Conservation (phyloP, 2,797 vertebrate species). For the Fringilla coelebs region DNA sequence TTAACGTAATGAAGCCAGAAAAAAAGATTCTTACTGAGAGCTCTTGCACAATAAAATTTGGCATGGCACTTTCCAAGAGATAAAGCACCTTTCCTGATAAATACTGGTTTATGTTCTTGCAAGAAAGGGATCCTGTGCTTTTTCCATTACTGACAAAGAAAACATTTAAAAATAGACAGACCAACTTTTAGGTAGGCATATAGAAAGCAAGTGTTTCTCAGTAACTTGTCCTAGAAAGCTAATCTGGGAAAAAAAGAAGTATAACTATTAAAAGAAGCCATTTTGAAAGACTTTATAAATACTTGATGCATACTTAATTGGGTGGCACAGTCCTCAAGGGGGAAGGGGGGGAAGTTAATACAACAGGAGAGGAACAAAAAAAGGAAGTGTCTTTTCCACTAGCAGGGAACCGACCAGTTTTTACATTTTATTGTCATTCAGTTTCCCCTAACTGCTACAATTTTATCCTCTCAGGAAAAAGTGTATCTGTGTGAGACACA, state of each 20-base stretch:
- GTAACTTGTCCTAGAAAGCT: neutral
- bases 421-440: neutral
- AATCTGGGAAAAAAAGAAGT: neutral
- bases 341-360: neutral
- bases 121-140: neutral
- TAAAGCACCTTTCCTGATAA: constrained; percentile 46
- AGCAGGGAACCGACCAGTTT: neutral
- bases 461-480: neutral
- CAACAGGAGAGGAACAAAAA: neutral
- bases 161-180: constrained; percentile 44
- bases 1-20: neutral
- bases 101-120: neutral
- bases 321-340: neutral
- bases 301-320: neutral
- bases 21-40: neutral
- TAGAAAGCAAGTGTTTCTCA: neutral
- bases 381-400: neutral
- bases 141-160: neutral
- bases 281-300: neutral
- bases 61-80: constrained; percentile 34
- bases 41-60: constrained; percentile 33
- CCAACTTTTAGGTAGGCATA: neutral
- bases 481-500: neutral
- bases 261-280: neutral
- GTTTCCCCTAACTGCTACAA: neutral